A percentile compares a stretch with the other conserved stretches of the same genome.
Evolutionary conservation across 1,140 invertebrate species (phyloP).

Genomic region (Telenomus remus): DNA sequence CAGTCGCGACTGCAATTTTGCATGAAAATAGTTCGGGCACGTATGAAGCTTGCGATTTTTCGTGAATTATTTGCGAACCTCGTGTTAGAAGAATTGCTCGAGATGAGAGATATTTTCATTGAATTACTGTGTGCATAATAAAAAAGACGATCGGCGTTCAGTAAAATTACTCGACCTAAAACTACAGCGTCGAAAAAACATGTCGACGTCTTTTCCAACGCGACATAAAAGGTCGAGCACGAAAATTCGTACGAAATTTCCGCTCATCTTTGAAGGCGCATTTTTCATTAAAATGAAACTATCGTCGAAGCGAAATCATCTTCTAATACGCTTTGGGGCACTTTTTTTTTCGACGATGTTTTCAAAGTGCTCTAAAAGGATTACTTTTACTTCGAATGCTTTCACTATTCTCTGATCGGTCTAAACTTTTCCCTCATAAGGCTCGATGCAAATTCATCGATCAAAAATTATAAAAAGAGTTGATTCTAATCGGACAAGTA

Average conservation of each 20-base stretch:
- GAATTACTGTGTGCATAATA: conserved; percentile 11
- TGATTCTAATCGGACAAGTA: too few relatives aligned
- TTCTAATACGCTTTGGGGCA: conserved; percentile 18
- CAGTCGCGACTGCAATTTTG: too few relatives aligned
- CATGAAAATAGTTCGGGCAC: too few relatives aligned
- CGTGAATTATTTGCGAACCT: neutral
- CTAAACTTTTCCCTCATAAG: conserved; percentile 13
- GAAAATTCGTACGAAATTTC: too few relatives aligned
- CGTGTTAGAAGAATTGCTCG: too few relatives aligned
- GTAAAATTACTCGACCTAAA: conserved; percentile 21
- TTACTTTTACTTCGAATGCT: conserved; percentile 24
- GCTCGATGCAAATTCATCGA: too few relatives aligned
- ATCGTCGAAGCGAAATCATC: conserved; percentile 29
- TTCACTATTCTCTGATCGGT: conserved; percentile 12
- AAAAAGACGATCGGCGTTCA: conserved; percentile 12
- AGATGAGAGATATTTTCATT: too few relatives aligned
- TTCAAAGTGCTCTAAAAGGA: conserved; percentile 28
- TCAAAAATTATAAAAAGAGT: too few relatives aligned
- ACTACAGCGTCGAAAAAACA: neutral
- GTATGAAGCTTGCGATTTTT: conserved; percentile 3
- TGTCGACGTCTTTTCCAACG: too few relatives aligned
- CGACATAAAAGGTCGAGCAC: too few relatives aligned
- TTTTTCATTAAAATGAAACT: conserved; percentile 28
- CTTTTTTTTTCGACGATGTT: conserved; percentile 11
- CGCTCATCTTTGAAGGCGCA: conserved; percentile 11